Evolutionary conservation across 2,888 invertebrate species (phyloP), one percentile per base, ranked within the genome.

Genomic region (Oscheius sp.): DNA sequence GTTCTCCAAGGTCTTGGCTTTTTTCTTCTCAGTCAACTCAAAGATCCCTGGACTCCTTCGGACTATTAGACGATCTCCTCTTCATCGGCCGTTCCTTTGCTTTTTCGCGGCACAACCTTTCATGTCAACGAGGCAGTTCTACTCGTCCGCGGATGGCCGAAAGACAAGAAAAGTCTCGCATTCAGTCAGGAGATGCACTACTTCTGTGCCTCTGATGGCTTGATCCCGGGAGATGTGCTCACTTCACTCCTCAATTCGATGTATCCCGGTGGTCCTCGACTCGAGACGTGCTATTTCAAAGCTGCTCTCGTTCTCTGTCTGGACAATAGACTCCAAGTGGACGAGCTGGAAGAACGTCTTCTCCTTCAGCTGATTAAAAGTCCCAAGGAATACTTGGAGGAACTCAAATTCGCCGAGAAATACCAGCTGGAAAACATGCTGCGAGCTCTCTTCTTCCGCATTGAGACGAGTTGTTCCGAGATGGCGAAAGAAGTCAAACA

Each of bases 81-180:
- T 33, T 33, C 61, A n/a, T 4, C 33, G 2, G 70, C 69, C 29
- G 27, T 67, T 1, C 42, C 68, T n/a, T 42, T 80, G 31, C 17
- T 74, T 23, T 76, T 80, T 53, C 57, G 71, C 8, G 79, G 79
- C 12, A 76, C 72, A 5, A 48, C 53, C 0, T 81, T 78, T 65
- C 78, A 74, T 58, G 67, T 79, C 20, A 81, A 81, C 55, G 67
- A 68, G 20, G 81, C 79, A 8, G 48, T 81, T 1, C 42, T 81
- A 31, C 65, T 72, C 8, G 68, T 75, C 2, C 70, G 76, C 46
- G 79, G 79, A 50, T 63, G 42, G 4, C 4, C n/a, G 20, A 6
- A 17, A 15, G 15, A 15, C 15, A 8, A 8, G 8, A 20, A 42
- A 42, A 17, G n/a, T 8, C 42, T 42, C 12, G 42, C 20, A 3